Evolutionary conservation across 1,140 invertebrate genomes (phyloP).

Genomic region (Philotrypesis tridentata): DNA sequence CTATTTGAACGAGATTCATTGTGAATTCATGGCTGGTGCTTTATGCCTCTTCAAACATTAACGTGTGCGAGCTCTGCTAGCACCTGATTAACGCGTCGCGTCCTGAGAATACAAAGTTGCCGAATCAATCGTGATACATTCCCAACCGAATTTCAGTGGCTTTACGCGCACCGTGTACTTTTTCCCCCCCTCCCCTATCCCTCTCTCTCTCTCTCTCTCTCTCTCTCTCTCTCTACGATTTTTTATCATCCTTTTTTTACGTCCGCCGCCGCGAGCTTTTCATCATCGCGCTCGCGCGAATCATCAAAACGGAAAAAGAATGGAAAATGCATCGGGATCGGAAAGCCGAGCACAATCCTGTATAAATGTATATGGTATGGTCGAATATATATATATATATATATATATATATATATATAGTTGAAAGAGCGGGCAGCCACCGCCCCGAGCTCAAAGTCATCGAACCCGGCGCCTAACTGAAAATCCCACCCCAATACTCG

Average conservation of each 20-base stretch:
- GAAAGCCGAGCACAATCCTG: no score
- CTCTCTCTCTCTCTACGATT: neutral
- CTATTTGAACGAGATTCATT: slow-evolving; percentile 44
- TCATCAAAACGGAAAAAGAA: neutral
- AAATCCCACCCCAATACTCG: neutral
- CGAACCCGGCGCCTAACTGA: slow-evolving; percentile 10
- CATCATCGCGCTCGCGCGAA: neutral
- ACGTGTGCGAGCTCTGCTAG: neutral
- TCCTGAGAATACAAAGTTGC: slow-evolving; percentile 36
- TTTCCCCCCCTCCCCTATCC: no score
- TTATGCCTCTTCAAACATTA: slow-evolving; percentile 42
- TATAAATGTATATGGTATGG: no score
- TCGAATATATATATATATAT: no score
- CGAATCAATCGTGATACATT: slow-evolving; percentile 33
- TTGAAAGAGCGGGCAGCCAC: neutral
- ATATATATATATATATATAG: neutral
- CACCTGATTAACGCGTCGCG: slow-evolving; percentile 49
- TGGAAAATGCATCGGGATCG: neutral
- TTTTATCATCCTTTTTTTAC: neutral
- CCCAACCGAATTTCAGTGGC: neutral
- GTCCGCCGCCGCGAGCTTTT: neutral
- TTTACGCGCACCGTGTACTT: no score
- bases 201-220: neutral
- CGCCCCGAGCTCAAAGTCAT: slow-evolving; percentile 27
- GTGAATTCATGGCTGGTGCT: slow-evolving; percentile 33